Percentiles rank a stretch among this genome's conserved stretches.
Conservation (phyloP, 2,888 invertebrate genomes). For the Metellina segmentata region DNA sequence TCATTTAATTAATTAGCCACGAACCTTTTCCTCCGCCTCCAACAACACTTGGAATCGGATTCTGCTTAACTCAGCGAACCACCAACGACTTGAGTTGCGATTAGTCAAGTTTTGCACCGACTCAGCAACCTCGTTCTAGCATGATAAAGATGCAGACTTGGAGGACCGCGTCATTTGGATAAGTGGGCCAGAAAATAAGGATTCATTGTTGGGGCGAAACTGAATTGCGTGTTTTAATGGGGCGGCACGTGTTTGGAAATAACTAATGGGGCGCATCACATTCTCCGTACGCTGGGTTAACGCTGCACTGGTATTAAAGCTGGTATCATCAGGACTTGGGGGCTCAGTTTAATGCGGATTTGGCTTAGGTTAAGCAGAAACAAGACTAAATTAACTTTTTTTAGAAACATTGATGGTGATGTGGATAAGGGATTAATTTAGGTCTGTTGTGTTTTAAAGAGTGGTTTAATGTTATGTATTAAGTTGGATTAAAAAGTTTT, state of each 20-base stretch:
- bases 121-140: conserved; percentile 33
- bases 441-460: no score
- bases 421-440: no score
- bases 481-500: no score
- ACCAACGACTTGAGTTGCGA: conserved; percentile 50
- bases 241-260: neutral
- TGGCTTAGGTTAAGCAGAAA: no score
- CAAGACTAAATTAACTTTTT: no score
- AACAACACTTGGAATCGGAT: neutral
- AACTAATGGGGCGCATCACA: neutral
- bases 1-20: conserved; percentile 53
- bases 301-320: no score
- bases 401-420: no score
- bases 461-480: no score
- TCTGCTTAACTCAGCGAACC: conserved; percentile 44
- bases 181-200: conserved; percentile 48
- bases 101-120: conserved; percentile 70
- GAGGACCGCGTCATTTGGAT: conserved; percentile 41
- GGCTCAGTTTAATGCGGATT: no score
- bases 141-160: conserved; percentile 42
- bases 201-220: conserved; percentile 24
- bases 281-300: no score
- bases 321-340: no score
- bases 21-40: conserved; percentile 31
- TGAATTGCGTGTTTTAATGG: neutral